Percentiles rank a stretch among this genome's conserved stretches.
phyloP scores from a whole-genome alignment of 2,888 invertebrate species.

The Lepetodrilus schrolli region DNA sequence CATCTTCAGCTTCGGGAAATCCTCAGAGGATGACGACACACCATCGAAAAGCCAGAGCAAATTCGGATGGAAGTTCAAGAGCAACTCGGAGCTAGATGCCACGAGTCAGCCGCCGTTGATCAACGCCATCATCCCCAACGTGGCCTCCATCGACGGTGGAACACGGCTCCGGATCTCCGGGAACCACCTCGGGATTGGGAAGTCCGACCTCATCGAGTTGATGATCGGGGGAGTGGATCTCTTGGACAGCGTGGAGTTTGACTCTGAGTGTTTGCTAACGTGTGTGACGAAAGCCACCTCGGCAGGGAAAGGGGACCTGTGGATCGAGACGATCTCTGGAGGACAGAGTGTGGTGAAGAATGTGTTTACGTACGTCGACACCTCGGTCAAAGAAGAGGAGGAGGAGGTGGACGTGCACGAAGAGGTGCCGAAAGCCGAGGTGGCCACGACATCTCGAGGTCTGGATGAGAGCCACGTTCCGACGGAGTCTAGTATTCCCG shows the following conservation, averaged over 20 bases:
- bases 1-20: constrained; percentile 59
- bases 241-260: constrained; percentile 67
- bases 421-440: constrained; percentile 28
- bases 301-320: constrained; percentile 64
- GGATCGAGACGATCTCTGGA: constrained; percentile 70
- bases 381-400: constrained; percentile 29
- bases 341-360: constrained; percentile 64
- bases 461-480: constrained; percentile 10
- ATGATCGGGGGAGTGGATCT: constrained; percentile 70
- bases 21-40: constrained; percentile 36
- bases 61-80: constrained; percentile 48
- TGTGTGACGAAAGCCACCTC: constrained; percentile 67
- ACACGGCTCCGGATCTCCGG: constrained; percentile 69
- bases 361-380: constrained; percentile 60
- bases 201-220: constrained; percentile 69
- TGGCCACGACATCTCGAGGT: constrained; percentile 32
- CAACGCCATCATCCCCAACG: constrained; percentile 63
- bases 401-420: constrained; percentile 32
- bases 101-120: constrained; percentile 63
- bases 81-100: constrained; percentile 56
- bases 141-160: constrained; percentile 65
- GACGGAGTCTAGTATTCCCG: constrained; percentile 1
- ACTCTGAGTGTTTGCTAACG: constrained; percentile 62
- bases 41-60: constrained; percentile 41
- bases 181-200: constrained; percentile 66